Percentiles rank a stretch among this genome's conserved stretches.
Evolutionary conservation across 1,140 invertebrate genomes (phyloP).

Genomic region (Saccostrea glomerata): DNA sequence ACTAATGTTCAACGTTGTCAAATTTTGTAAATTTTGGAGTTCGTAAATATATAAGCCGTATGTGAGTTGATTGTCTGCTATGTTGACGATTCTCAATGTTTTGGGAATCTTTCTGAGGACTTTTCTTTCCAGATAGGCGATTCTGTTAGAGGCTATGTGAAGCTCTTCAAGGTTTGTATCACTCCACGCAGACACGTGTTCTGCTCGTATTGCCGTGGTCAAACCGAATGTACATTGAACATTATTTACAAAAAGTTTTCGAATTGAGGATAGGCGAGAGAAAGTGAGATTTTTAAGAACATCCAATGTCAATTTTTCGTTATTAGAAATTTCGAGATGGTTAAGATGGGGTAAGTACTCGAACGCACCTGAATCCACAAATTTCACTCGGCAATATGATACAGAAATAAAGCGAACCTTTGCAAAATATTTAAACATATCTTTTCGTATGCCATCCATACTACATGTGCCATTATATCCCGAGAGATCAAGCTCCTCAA

Average conservation of each 20-base stretch:
- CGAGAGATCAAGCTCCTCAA: neutral
- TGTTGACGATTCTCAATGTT: neutral
- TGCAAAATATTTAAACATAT: neutral
- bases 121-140: neutral
- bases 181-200: neutral
- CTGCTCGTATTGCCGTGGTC: neutral
- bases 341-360: neutral
- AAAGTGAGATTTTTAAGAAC: neutral
- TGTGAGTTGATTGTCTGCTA: neutral
- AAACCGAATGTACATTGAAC: neutral
- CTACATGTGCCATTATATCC: neutral
- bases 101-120: neutral
- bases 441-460: neutral
- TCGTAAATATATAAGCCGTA: slow-evolving; percentile 1
- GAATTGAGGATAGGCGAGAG: neutral
- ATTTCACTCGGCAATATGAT: neutral
- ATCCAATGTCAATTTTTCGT: neutral
- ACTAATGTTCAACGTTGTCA: neutral
- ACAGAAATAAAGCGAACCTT: neutral
- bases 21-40: neutral
- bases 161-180: slow-evolving; percentile 3
- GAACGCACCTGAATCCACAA: neutral
- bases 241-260: neutral
- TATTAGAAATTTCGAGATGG: slow-evolving; percentile 7
- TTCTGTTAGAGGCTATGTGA: neutral